Conservation (phyloP, 2,888 invertebrate genomes). For the Oxytorus armatus region DNA sequence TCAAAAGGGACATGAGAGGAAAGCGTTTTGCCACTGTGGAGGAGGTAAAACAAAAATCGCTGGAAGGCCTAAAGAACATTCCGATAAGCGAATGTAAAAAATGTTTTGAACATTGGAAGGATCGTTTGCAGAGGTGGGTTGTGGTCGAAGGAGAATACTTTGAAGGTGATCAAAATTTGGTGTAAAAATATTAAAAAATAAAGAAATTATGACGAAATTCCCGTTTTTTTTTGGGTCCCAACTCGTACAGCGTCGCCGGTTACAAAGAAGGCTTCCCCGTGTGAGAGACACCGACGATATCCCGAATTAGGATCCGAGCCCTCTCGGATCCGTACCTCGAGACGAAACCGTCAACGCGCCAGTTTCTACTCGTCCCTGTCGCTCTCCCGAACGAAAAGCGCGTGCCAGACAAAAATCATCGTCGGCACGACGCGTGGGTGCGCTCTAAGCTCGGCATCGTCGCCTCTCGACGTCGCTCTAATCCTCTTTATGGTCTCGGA, state of each 20-base stretch:
- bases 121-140: too few species aligned
- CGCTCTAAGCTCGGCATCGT: slow-evolving; percentile 53
- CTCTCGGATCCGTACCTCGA: slow-evolving; percentile 78
- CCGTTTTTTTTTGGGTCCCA: too few species aligned
- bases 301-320: slow-evolving; percentile 79
- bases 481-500: slow-evolving; percentile 31
- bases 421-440: slow-evolving; percentile 58
- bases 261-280: slow-evolving; percentile 79
- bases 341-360: slow-evolving; percentile 49
- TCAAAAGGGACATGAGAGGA: too few species aligned
- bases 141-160: too few species aligned
- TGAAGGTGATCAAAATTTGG: too few species aligned
- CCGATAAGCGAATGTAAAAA: too few species aligned
- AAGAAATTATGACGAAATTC: too few species aligned
- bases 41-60: too few species aligned
- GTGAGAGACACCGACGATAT: slow-evolving; percentile 72
- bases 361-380: slow-evolving; percentile 30
- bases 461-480: slow-evolving; percentile 37
- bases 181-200: too few species aligned
- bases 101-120: too few species aligned
- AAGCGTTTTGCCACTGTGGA: too few species aligned
- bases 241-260: slow-evolving; percentile 72
- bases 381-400: slow-evolving; percentile 63
- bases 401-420: slow-evolving; percentile 67
- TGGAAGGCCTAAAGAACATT: too few species aligned